Evolutionary conservation across 1,140 invertebrate species (phyloP).

Genomic region (Leptinotarsa undecemlineata): DNA sequence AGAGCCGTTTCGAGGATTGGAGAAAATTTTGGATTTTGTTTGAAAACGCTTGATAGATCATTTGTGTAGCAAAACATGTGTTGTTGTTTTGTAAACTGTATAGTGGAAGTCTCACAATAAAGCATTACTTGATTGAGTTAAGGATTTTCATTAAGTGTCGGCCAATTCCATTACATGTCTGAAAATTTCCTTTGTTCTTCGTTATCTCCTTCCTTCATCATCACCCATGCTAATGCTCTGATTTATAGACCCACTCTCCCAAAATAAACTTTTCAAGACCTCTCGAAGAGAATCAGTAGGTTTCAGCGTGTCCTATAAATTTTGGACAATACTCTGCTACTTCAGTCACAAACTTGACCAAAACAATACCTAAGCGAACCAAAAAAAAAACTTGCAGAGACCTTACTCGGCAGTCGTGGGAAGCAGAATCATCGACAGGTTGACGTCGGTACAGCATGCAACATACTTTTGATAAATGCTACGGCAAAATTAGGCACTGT

Average conservation of each 20-base stretch:
- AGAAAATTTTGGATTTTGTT: too few species aligned
- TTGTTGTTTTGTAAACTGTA: too few species aligned
- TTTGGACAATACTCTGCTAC: constrained; percentile 2
- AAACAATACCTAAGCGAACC: constrained; percentile 2
- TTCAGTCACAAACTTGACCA: constrained; percentile 5
- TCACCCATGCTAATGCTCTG: constrained; percentile 18
- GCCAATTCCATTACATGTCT: neutral
- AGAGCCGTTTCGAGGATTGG: too few species aligned
- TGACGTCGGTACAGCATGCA: neutral
- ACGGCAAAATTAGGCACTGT: neutral
- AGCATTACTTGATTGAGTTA: too few species aligned
- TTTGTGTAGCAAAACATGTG: too few species aligned
- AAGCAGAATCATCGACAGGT: constrained; percentile 10
- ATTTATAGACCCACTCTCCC: constrained; percentile 3
- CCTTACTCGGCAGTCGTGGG: constrained; percentile 9
- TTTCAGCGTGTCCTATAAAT: neutral
- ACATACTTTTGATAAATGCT: neutral
- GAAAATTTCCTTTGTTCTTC: neutral
- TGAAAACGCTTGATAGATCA: too few species aligned
- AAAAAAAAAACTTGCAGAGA: neutral
- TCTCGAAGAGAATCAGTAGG: neutral
- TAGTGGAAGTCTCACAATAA: too few species aligned
- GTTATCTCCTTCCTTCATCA: neutral
- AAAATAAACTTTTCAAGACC: constrained; percentile 24
- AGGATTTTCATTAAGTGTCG: too few species aligned